phyloP scores from a whole-genome alignment of 1,140 invertebrate genomes.

The Caenorhabditis latens region DNA sequence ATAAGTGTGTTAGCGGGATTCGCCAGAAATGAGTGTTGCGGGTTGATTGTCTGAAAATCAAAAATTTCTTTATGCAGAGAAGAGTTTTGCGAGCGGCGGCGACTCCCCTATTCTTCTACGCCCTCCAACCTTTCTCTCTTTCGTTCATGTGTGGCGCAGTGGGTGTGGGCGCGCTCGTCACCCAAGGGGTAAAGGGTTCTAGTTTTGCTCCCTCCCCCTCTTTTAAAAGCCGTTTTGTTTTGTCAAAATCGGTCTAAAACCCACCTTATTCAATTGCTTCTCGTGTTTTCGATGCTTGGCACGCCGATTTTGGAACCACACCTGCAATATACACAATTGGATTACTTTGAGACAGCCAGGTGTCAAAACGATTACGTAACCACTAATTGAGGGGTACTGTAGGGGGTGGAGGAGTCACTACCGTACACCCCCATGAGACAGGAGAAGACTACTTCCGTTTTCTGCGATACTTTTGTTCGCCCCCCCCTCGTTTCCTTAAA shows the following conservation, averaged over 20 bases:
- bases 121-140: too few species aligned
- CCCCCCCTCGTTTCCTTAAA: neutral
- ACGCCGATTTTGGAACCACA: constrained; percentile 65
- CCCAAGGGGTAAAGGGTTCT: too few species aligned
- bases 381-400: neutral
- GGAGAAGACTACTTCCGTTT: neutral
- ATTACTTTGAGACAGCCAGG: constrained; percentile 40
- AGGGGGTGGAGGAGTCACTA: neutral
- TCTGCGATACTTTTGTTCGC: neutral
- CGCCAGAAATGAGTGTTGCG: constrained; percentile 43
- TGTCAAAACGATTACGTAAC: constrained; percentile 40
- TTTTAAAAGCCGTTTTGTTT: neutral
- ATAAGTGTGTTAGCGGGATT: constrained; percentile 55
- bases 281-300: constrained; percentile 66
- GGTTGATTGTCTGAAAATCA: constrained; percentile 44
- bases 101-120: too few species aligned
- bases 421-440: neutral
- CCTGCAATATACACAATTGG: constrained; percentile 58
- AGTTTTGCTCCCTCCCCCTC: too few species aligned
- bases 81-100: too few species aligned
- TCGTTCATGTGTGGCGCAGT: too few species aligned
- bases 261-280: constrained; percentile 63
- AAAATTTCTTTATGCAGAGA: neutral
- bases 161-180: too few species aligned
- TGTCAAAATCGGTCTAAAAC: too few species aligned